Base-by-base conservation (phyloP, 2,113 vertebrate species). In the Melanerpes formicivorus region DNA sequence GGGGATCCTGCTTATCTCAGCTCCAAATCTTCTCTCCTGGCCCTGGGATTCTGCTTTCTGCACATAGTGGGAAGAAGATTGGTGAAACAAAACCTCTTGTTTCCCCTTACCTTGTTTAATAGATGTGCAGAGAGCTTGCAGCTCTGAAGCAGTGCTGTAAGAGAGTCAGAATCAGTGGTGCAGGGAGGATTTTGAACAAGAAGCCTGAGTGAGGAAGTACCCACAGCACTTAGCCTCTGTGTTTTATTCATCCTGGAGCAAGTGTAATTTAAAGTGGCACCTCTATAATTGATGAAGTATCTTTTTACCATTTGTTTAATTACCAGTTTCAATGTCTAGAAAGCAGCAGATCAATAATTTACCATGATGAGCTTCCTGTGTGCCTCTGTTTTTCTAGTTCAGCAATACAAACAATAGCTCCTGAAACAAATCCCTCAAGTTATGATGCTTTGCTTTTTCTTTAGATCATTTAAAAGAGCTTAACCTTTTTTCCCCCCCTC, bases 281-380 rank as follows among this genome's bases (percentile, higher is more conserved):
- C 67, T 96, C 79, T 87, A 93, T 96, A 94, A 96, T 96, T 95
- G 73, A 96, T 96, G 92, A 91, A 84, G 93, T 88, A 93, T 96
- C 95, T 93, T 69, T 86, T 88, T 95, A 93, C 94, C 87, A 67
- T 86, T 95, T 93, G 86, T 96, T 95, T 97, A 96, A 96, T 95
- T 97, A 95, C 94, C 93, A 93, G 91, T 89, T 93, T 87, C 93
- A 82, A 42, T 88, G 88, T 83, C 78, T 96, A 94, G 95, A 95
- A 89, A 95, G 93, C 90, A 88, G 85, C 6, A 54, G 81, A 93
- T 96, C 94, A 97, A 96, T 96, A 96, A 95, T 96, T 96, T 80
- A 97, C 78, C 56, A 52, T 16, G 76, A 86, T 90, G 80, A 95
- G 29, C 94, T 88, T 86, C 73, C 58, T 6, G 64, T 27, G n/a